A percentile compares a stretch with the other conserved stretches of the same genome.
These are phyloP conservation scores for Tuta absoluta DNA, from an alignment of 2,888 invertebrate species.

Conservation along the genomic window DNA sequence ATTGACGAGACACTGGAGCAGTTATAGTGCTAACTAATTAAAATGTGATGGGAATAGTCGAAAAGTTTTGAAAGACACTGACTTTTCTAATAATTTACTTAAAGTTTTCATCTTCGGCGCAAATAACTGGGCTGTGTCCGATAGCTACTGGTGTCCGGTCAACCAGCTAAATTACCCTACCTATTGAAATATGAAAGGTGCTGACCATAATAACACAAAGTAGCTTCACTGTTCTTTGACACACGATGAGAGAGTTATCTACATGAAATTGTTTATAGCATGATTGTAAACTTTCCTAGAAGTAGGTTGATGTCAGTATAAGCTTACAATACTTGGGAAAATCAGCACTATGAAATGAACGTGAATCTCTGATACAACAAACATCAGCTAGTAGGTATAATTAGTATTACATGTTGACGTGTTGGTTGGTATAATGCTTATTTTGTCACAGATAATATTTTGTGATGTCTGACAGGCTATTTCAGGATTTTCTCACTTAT, in stretches of 20 bases:
- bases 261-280: background rate
- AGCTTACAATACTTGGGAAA: background rate
- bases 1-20: no score
- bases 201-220: no score
- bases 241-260: background rate
- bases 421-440: no score
- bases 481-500: background rate
- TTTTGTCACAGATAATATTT: background rate
- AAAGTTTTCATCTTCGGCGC: no score
- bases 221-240: background rate
- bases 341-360: background rate
- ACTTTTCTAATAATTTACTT: no score
- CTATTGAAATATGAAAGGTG: no score
- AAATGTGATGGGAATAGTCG: no score
- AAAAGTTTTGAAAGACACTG: no score
- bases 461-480: background rate
- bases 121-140: no score
- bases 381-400: background rate
- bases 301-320: background rate
- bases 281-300: conserved; percentile 9
- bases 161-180: no score
- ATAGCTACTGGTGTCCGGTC: no score
- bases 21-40: no score
- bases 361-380: background rate
- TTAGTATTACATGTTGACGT: conserved; percentile 3